phyloP scores from a whole-genome alignment of 2,113 vertebrate species.

The Chamaea fasciata region DNA sequence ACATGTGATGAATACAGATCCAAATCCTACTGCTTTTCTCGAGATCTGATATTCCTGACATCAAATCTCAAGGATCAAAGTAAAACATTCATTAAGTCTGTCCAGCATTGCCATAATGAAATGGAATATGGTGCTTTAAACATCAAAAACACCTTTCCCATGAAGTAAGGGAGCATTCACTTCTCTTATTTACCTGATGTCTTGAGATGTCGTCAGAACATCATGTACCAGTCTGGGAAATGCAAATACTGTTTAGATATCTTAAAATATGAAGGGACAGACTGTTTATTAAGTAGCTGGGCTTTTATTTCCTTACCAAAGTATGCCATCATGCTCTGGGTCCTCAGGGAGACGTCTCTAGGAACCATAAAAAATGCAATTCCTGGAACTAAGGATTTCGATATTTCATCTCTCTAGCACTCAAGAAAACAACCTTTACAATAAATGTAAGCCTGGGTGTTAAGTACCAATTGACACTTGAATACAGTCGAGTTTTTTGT shows the following conservation, averaged over 20 bases:
- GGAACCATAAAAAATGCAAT: constrained; percentile 31
- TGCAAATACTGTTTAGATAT: constrained; percentile 22
- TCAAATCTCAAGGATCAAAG: constrained; percentile 52
- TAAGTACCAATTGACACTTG: constrained; percentile 34
- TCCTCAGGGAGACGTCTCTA: constrained; percentile 17
- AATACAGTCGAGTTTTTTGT: neutral
- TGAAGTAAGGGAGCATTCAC: neutral
- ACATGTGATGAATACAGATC: constrained; percentile 46
- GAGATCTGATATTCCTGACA: constrained; percentile 21
- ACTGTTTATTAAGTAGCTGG: neutral
- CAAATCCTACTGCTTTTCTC: neutral
- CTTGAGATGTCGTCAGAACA: neutral
- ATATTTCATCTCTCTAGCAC: constrained; percentile 2
- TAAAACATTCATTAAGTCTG: constrained; percentile 49
- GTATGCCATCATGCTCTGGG: neutral
- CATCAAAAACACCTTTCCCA: neutral
- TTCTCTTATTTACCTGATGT: neutral
- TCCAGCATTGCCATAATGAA: constrained; percentile 24
- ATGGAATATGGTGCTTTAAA: constrained; percentile 30
- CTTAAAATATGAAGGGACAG: constrained; percentile 29
- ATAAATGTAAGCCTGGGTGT: neutral
- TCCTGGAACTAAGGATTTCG: constrained; percentile 32
- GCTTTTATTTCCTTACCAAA: constrained; percentile 50
- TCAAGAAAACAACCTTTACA: constrained; percentile 25
- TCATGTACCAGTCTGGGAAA: neutral